Evolutionary conservation across 2,888 invertebrate species (phyloP), one percentile per base, ranked within the genome.

Genomic region (Fabriciana adippe): DNA sequence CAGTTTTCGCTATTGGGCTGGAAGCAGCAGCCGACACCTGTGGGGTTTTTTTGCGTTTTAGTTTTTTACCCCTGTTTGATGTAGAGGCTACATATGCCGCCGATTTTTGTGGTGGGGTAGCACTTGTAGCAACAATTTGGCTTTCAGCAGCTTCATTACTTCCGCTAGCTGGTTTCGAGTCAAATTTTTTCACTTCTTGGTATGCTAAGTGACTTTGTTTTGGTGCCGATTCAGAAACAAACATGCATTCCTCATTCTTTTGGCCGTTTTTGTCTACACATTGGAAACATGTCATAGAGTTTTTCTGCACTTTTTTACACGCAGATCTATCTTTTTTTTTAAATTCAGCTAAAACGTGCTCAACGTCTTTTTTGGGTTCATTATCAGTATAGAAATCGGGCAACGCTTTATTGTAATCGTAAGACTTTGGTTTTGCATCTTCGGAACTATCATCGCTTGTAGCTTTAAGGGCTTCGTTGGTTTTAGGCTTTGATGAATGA

Each of bases 181-280:
- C 93, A 69, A 93, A 93, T 78, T 95, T 94, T 78, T 95, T 94
- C 1, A 94, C 87, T 85, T 95, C 94, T 79, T 95, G 94, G 78
- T 95, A 95, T 16, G 95, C 94, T 73, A 95, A 85, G 79, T 95
- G 94, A 65, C 94, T 94, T 60, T 93, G 93, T 79, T 94, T 93
- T 0, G 95, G 95, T 54, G 94, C 94, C 0, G 95, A 94, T 76
- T 95, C 95, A 1, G 95, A 95, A 11, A 96, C 93, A 84, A 94
- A 96, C 94, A 96, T 96, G 80, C 96, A 96, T 82, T 96, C 96
- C 84, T 96, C 96, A 77, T 96, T 94, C 81, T 95, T 95, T 61
- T 95, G 89, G 1, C 96, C 96, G 61, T 94, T 93, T 74, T 94
- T 93, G 77, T 96, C 95, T 4, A 94, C 86, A 80, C 96, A 96